These are phyloP conservation scores for Manis pentadactyla DNA, from an alignment of 2,797 vertebrate species.

Conservation along the genomic window DNA sequence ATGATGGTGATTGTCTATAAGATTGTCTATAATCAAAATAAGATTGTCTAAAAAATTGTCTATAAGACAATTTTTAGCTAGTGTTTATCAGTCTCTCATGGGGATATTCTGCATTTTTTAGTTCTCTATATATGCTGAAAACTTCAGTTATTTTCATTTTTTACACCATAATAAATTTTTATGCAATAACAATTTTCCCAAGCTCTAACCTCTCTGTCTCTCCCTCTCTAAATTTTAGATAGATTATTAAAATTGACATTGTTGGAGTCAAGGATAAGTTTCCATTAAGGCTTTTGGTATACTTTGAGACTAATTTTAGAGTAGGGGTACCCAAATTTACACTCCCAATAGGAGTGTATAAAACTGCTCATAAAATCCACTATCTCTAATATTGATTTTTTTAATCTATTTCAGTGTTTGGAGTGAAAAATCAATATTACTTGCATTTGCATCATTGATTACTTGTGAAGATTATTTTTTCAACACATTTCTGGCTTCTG, in stretches of 20 bases:
- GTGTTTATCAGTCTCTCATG: background rate
- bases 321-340: background rate
- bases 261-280: background rate
- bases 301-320: background rate
- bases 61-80: background rate
- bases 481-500: slow-evolving; percentile 7
- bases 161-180: background rate
- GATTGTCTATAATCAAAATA: too few relatives aligned
- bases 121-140: background rate
- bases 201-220: background rate
- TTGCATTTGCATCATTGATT: slow-evolving; percentile 48
- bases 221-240: background rate
- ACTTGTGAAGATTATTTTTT: slow-evolving; percentile 12
- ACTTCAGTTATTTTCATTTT: background rate
- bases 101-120: background rate
- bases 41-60: too few relatives aligned
- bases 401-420: background rate
- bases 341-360: background rate
- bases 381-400: background rate
- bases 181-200: background rate
- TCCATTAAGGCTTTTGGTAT: background rate
- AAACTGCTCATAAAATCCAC: slow-evolving; percentile 36
- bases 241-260: background rate
- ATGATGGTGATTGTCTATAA: background rate
- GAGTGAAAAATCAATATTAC: slow-evolving; percentile 49